Conservation (phyloP, 2,888 invertebrate species). For the Plusia festucae region DNA sequence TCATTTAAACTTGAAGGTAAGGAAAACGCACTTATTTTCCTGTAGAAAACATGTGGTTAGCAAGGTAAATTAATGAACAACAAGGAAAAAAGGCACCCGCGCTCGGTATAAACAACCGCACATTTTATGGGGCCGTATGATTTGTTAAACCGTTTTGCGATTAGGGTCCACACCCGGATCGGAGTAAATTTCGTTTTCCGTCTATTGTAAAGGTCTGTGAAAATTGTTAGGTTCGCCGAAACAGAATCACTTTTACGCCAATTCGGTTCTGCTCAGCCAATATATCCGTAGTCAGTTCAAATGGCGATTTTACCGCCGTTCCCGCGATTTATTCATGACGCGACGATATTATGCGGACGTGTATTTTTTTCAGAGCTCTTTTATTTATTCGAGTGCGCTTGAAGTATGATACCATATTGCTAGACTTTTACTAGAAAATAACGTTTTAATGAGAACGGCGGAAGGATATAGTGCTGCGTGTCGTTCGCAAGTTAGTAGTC, state of each 20-base stretch:
- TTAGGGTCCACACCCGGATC: constrained; percentile 72
- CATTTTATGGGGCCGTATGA: constrained; percentile 70
- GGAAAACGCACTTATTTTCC: constrained; percentile 44
- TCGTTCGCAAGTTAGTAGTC: constrained; percentile 29
- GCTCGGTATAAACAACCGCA: constrained; percentile 38
- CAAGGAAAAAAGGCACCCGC: constrained; percentile 37
- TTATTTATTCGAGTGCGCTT: constrained; percentile 50
- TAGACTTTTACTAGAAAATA: constrained; percentile 48
- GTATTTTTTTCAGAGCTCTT: constrained; percentile 44
- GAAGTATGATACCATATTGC: constrained; percentile 53
- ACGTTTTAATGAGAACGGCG: constrained; percentile 44
- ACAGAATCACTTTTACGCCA: constrained; percentile 80
- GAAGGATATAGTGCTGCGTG: constrained; percentile 43
- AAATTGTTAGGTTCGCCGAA: constrained; percentile 74
- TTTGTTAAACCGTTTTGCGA: constrained; percentile 75
- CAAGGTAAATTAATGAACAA: constrained; percentile 53
- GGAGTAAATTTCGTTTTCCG: constrained; percentile 80
- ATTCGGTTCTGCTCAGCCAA: constrained; percentile 68
- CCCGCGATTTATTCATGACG: constrained; percentile 58
- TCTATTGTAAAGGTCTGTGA: constrained; percentile 75
- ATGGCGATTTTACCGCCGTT: constrained; percentile 63
- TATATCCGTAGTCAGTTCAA: constrained; percentile 67
- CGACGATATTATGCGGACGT: constrained; percentile 43
- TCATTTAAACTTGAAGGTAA: constrained; percentile 30
- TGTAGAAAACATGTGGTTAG: constrained; percentile 47